phyloP scores from a whole-genome alignment of 1,140 invertebrate genomes.

The Lordiphosa collinella region DNA sequence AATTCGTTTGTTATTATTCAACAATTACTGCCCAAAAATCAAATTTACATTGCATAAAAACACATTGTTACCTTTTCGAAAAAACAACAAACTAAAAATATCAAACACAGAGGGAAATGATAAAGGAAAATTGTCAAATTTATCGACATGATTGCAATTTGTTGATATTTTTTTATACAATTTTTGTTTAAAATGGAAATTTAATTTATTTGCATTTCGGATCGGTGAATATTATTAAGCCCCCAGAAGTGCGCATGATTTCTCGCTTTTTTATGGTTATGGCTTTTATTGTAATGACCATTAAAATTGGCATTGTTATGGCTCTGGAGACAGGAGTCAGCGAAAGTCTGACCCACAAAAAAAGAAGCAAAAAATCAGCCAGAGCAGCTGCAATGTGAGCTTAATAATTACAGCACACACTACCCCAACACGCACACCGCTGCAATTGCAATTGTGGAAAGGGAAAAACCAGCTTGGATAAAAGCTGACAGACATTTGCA shows the following conservation, averaged over 20 bases:
- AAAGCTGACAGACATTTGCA: constrained; percentile 73
- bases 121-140: too few species aligned
- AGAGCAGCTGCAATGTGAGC: constrained; percentile 57
- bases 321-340: constrained; percentile 21
- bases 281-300: constrained; percentile 65
- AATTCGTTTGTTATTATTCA: too few species aligned
- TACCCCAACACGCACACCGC: neutral
- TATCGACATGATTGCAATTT: neutral
- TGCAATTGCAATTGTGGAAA: constrained; percentile 48
- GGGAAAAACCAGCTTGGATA: constrained; percentile 46
- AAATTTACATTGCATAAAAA: too few species aligned
- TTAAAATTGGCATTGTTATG: constrained; percentile 77
- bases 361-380: constrained; percentile 1
- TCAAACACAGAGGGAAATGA: too few species aligned
- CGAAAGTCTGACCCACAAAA: constrained; percentile 39
- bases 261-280: constrained; percentile 50
- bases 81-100: too few species aligned
- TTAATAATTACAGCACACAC: constrained; percentile 63
- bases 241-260: constrained; percentile 68
- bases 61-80: too few species aligned
- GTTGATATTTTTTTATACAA: too few species aligned
- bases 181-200: constrained; percentile 48
- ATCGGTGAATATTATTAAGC: constrained; percentile 67
- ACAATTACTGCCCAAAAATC: too few species aligned
- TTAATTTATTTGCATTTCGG: constrained; percentile 63